These are phyloP conservation scores for Molanna angustata DNA, from an alignment of 2,888 invertebrate species.

Conservation along the genomic window DNA sequence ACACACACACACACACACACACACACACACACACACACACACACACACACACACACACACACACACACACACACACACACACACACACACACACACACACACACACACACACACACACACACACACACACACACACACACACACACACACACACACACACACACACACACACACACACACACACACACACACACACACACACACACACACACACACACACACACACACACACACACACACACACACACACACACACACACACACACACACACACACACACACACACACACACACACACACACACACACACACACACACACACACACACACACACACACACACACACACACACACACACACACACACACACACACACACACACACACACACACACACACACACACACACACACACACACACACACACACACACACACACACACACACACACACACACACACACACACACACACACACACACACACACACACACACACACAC, in stretches of 20 bases:
- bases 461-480: constrained; percentile 34
- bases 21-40: constrained; percentile 4
- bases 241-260: constrained; percentile 4
- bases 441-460: constrained; percentile 34
- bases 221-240: constrained; percentile 3
- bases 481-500: constrained; percentile 34
- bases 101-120: constrained; percentile 3
- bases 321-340: constrained; percentile 4
- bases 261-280: constrained; percentile 2
- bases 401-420: constrained; percentile 32
- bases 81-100: constrained; percentile 4
- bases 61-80: constrained; percentile 4
- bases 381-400: constrained; percentile 31
- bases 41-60: constrained; percentile 3
- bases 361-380: constrained; percentile 4
- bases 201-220: constrained; percentile 4
- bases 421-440: constrained; percentile 34
- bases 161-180: constrained; percentile 3
- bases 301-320: constrained; percentile 4
- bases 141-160: constrained; percentile 4
- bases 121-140: constrained; percentile 4
- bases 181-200: constrained; percentile 4
- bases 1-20: constrained; percentile 4
- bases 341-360: constrained; percentile 3
- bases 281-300: constrained; percentile 3